Base-by-base conservation (phyloP, 2,888 invertebrate genomes). In the Drosophila helvetica region DNA sequence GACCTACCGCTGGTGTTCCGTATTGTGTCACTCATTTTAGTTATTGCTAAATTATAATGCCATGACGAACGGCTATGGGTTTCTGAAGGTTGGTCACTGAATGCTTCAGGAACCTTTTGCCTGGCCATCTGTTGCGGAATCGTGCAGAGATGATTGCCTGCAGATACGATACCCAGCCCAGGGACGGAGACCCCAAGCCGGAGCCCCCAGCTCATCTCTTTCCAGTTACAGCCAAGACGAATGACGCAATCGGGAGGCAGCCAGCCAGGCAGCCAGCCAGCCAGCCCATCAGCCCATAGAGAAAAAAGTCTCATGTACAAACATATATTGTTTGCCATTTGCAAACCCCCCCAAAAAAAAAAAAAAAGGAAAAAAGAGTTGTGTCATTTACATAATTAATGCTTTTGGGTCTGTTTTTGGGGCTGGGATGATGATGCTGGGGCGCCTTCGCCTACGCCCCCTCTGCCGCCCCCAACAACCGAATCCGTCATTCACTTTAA, bases 361-460 rank as follows among this genome's bases (percentile, higher is more conserved):
- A 68, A 61, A 72, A 38, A 38, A 6, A 2, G 10, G 61, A 68
- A 61, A 72, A 76, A 76, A 71, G 17, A 61, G 69, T 73, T 53
- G 50, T 75, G 72, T 77, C 75, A 79, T 82, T 71, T 71, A 70
- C 74, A 80, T 80, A 82, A 83, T 80, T 79, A 79, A 48, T 50
- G 64, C 54, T 17, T 55, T 57, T 56, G 30, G 22, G 50, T 33
- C 50, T 62, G 59, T 42, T 38, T 51, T 12, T 2, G 54, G 59
- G 51, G 51, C 18, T 48, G 25, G 22, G 18, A 10, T n/a, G 15
- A 18, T 38, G 19, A 12, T 47, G n/a, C 30, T 25, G 18, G 18
- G 17, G 2, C 18, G 12, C n/a, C 38, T 45, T 27, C 25, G 56
- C 10, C 25, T 30, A 30, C 60, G 27, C 52, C 51, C 46, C 51